phyloP scores from a whole-genome alignment of 2,888 invertebrate species.

The Iphiclides podalirius region DNA sequence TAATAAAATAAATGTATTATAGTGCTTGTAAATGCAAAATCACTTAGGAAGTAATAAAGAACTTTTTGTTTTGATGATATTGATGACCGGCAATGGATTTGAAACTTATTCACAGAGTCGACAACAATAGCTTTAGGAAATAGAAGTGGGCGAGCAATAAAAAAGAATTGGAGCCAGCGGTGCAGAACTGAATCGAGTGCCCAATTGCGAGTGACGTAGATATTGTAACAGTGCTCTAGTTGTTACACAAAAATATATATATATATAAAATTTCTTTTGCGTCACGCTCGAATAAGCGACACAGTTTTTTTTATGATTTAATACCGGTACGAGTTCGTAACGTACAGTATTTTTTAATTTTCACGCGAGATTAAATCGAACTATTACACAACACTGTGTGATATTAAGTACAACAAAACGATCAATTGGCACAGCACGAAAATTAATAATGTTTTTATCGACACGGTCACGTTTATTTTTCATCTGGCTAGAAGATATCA shows the following conservation, averaged over 20 bases:
- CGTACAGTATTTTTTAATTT: slow-evolving; percentile 18
- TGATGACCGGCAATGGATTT: neutral
- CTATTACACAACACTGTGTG: neutral
- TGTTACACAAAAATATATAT: slow-evolving; percentile 29
- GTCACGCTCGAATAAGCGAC: slow-evolving; percentile 24
- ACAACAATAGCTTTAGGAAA: slow-evolving; percentile 25
- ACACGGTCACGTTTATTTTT: no score
- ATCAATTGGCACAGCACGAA: no score
- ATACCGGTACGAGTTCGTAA: neutral
- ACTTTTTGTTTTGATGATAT: no score
- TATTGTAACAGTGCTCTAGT: slow-evolving; percentile 49
- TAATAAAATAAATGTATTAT: no score
- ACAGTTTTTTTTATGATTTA: slow-evolving; percentile 8
- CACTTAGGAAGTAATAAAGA: no score
- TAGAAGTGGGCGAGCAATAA: slow-evolving; percentile 32
- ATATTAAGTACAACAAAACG: no score
- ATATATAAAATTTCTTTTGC: slow-evolving; percentile 23
- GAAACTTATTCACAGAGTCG: slow-evolving; percentile 2
- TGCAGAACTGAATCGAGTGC: slow-evolving; percentile 44
- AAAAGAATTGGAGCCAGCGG: slow-evolving; percentile 35
- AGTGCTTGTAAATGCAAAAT: no score
- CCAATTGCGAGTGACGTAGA: slow-evolving; percentile 43
- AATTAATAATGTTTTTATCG: no score
- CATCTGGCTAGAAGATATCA: no score
- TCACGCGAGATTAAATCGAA: slow-evolving; percentile 6